Base-by-base conservation (phyloP, 2,888 invertebrate species). In the Nycteola revayana region DNA sequence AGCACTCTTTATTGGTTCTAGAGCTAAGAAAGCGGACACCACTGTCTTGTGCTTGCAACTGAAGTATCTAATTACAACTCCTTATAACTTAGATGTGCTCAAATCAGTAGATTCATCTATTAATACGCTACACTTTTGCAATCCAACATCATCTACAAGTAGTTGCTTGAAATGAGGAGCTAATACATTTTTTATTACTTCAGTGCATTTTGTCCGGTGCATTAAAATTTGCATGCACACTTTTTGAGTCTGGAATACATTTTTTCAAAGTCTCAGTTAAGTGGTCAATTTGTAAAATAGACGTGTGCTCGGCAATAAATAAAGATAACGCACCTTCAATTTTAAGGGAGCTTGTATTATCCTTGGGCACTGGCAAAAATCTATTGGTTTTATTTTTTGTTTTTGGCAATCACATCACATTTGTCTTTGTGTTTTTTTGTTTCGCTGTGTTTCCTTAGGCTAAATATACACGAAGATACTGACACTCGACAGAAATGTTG, bases 121-220 rank as follows among this genome's bases (percentile, higher is more conserved):
- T 8, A 33, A 26, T 24, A 34, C n/a, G 18, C 39, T 40, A 23
- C 30, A 36, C 27, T 39, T 36, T 23, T 36, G 32, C 10, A 14
- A n/a, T n/a, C 30, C 32, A 32, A 39, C 32, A 32, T 40, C 36
- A 29, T 37, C 27, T 8, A 40, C 8, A 36, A 43, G 35, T 27
- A 39, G 28, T 32, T 38, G 22, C 22, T 30, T 26, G 9, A 42
- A 42, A 29, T 46, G 34, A 22, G 39, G 39, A 11, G 37, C 37
- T 23, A 46, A 24, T 1, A 47, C 46, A 14, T 43, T 24, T 10
- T 35, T 36, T 10, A 43, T 40, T 29, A 47, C 32, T 11, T 40
- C 20, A 9, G 36, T 43, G 26, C 46, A 43, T 26, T 45, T 45
- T 7, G 46, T 47, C 2, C 27, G 8, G 9, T 28, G 28, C 10